A percentile compares a stretch with the other conserved stretches of the same genome.
Evolutionary conservation across 2,888 invertebrate genomes (phyloP).

Genomic region (Cheilosia vulpina): DNA sequence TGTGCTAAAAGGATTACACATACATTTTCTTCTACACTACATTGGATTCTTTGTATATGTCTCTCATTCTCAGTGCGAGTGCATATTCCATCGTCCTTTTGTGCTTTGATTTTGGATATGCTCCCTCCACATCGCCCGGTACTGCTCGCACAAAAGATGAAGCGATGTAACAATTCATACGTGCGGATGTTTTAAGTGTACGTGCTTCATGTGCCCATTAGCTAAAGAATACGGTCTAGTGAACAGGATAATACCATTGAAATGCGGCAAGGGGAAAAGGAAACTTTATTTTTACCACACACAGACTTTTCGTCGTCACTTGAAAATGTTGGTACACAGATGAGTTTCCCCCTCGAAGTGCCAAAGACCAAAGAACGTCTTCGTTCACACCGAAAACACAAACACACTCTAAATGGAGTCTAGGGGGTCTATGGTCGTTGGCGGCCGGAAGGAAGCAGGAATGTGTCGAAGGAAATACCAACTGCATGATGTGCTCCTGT

Average conservation of each 20-base stretch:
- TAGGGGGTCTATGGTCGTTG: background rate
- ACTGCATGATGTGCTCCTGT: conserved; percentile 19
- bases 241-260: conserved; percentile 17
- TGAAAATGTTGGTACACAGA: no score
- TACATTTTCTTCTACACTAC: conserved; percentile 14
- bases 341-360: background rate
- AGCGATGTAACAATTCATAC: conserved; percentile 54
- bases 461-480: conserved; percentile 34
- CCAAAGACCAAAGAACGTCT: conserved; percentile 11
- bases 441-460: conserved; percentile 51
- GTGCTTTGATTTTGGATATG: conserved; percentile 28
- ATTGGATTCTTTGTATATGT: background rate
- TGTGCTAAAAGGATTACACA: conserved; percentile 47
- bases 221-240: conserved; percentile 5
- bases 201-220: conserved; percentile 62
- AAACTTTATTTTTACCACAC: conserved; percentile 19
- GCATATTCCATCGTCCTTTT: conserved; percentile 31
- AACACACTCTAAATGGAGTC: conserved; percentile 1
- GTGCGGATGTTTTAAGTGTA: conserved; percentile 52
- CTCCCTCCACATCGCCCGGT: background rate
- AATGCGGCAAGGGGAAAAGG: background rate
- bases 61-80: conserved; percentile 6
- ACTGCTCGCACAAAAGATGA: conserved; percentile 38
- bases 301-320: conserved; percentile 12
- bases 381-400: conserved; percentile 22